phyloP scores from a whole-genome alignment of 2,113 vertebrate species.

The Sinocyclocheilus grahami region DNA sequence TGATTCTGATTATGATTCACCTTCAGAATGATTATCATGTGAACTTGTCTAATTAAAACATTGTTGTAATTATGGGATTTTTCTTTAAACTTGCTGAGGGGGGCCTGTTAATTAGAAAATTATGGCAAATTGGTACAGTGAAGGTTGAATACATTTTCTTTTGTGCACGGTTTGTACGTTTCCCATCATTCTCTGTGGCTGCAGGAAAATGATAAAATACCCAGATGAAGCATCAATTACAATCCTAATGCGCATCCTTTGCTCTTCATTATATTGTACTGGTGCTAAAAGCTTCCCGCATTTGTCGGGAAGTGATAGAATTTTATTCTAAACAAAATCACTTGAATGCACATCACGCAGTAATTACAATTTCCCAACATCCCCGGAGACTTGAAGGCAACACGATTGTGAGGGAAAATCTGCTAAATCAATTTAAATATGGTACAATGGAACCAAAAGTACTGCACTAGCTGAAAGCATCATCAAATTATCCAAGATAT shows the following conservation, averaged over 20 bases:
- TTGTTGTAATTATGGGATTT: neutral
- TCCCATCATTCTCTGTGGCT: neutral
- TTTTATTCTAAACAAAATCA: neutral
- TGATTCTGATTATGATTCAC: too few relatives aligned
- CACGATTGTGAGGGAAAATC: neutral
- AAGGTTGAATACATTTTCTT: neutral
- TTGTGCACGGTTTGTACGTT: neutral
- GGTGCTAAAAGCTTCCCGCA: neutral
- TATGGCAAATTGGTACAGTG: neutral
- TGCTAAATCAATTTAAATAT: neutral
- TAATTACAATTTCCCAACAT: neutral
- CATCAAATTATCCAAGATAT: neutral
- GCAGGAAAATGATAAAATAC: neutral
- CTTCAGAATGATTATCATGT: too few relatives aligned
- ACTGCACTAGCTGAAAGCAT: neutral
- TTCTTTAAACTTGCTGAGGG: neutral
- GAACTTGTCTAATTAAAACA: too few relatives aligned
- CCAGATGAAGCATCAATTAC: slow-evolving; percentile 3
- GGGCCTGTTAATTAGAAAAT: neutral
- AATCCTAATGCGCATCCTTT: neutral
- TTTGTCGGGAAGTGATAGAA: neutral
- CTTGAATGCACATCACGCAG: neutral
- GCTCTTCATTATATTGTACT: neutral
- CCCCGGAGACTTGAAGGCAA: neutral
- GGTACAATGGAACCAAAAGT: neutral